A percentile compares a stretch with the other conserved stretches of the same genome.
phyloP scores from a whole-genome alignment of 2,113 vertebrate species.

The Erythrocercus mccallii region DNA sequence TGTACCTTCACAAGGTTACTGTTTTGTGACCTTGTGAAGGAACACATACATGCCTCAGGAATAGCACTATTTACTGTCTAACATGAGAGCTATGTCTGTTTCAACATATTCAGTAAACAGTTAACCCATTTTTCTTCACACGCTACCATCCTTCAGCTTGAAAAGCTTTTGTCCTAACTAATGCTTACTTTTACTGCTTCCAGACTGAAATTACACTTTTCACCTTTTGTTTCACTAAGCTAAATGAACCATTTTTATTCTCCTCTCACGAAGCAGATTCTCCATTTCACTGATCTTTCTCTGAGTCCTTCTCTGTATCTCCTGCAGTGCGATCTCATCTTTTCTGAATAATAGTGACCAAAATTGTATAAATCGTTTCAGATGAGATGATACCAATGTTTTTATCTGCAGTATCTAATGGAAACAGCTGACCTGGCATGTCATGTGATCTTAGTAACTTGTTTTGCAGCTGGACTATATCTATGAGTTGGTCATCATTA shows the following conservation, averaged over 20 bases:
- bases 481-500: neutral
- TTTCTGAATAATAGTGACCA: neutral
- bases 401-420: neutral
- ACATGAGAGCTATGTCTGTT: neutral
- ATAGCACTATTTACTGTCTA: neutral
- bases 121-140: neutral
- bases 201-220: neutral
- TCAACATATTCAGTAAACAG: neutral
- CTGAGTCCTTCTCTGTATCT: neutral
- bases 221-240: neutral
- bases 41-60: neutral
- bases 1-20: neutral
- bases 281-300: neutral
- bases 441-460: neutral
- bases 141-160: neutral
- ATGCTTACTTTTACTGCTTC: neutral
- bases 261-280: neutral
- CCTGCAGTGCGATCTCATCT: neutral
- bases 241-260: neutral
- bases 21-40: neutral
- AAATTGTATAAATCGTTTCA: neutral
- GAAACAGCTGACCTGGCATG: neutral
- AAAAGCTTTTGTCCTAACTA: neutral
- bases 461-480: neutral
- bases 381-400: neutral